Evolutionary conservation across 2,888 invertebrate species (phyloP).

Genomic region (Eristalinus aeneus): DNA sequence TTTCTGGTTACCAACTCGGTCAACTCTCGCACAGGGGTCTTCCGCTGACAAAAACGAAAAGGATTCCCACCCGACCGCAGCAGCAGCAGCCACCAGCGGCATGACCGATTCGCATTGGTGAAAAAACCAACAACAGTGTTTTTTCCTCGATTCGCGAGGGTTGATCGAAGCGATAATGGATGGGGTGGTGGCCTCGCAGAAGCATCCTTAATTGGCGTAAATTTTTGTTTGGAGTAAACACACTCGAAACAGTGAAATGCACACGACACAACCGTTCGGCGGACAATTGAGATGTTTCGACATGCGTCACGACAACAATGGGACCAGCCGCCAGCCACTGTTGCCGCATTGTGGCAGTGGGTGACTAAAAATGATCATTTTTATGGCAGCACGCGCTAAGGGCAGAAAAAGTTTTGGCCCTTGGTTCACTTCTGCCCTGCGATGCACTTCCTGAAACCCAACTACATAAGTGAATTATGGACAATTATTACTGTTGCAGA

Average conservation of each 20-base stretch:
- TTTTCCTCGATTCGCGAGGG: conserved; percentile 50
- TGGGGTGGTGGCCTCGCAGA: conserved; percentile 75
- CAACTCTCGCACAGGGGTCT: conserved; percentile 19
- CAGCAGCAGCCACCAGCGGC: conserved; percentile 23
- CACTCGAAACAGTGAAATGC: conserved; percentile 73
- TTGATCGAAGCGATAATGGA: conserved; percentile 75
- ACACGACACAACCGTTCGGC: background rate
- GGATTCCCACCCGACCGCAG: conserved; percentile 16
- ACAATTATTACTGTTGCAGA: conserved; percentile 55
- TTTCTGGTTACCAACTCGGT: conserved; percentile 55
- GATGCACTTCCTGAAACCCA: conserved; percentile 60
- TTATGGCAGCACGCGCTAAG: conserved; percentile 53
- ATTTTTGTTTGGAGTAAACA: conserved; percentile 79
- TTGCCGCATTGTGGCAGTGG: conserved; percentile 36
- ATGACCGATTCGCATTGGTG: conserved; percentile 24
- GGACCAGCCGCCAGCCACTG: conserved; percentile 62
- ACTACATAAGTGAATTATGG: conserved; percentile 56
- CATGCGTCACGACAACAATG: conserved; percentile 67
- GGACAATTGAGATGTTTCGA: conserved; percentile 66
- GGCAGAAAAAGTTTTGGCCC: background rate
- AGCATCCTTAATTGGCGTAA: conserved; percentile 81
- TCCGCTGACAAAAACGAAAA: conserved; percentile 5
- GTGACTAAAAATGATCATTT: conserved; percentile 33
- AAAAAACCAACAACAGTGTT: background rate
- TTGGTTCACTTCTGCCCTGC: conserved; percentile 29